Percentiles rank a stretch among this genome's conserved stretches.
These are phyloP conservation scores for Orthosia gothica DNA, from an alignment of 2,888 invertebrate genomes.

Conservation along the genomic window DNA sequence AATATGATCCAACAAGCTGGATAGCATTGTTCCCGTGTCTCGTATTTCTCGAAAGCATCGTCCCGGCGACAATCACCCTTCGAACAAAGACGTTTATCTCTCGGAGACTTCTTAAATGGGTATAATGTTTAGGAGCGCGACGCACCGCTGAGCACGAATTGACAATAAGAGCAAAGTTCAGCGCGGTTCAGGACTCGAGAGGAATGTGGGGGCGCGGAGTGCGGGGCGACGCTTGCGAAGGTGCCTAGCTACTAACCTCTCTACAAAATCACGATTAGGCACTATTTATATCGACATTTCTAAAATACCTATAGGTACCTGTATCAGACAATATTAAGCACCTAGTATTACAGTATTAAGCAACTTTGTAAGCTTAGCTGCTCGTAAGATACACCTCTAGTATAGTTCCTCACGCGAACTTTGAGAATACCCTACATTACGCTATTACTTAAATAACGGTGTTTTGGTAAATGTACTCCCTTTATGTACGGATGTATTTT, in stretches of 20 bases:
- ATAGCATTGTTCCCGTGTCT: conserved; percentile 68
- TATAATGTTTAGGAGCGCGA: conserved; percentile 83
- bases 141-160: conserved; percentile 89
- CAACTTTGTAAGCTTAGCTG: conserved; percentile 60
- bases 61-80: conserved; percentile 75
- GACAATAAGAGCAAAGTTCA: conserved; percentile 92
- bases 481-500: conserved; percentile 19
- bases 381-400: conserved; percentile 52
- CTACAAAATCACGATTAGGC: conserved; percentile 88
- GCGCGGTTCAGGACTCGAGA: conserved; percentile 88
- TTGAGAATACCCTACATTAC: conserved; percentile 52
- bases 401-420: conserved; percentile 54
- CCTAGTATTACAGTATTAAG: conserved; percentile 68
- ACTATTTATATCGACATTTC: conserved; percentile 87
- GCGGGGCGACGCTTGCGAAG: conserved; percentile 80
- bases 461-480: conserved; percentile 30
- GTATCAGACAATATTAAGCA: conserved; percentile 74
- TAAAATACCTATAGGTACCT: conserved; percentile 80
- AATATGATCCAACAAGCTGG: conserved; percentile 66
- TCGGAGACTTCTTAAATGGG: conserved; percentile 80
- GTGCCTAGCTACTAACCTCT: conserved; percentile 84
- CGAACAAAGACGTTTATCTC: conserved; percentile 80
- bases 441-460: conserved; percentile 44
- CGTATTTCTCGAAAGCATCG: conserved; percentile 73
- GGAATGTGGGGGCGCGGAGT: conserved; percentile 87